These are phyloP conservation scores for Colaptes auratus DNA, from an alignment of 2,113 vertebrate species.

Conservation along the genomic window DNA sequence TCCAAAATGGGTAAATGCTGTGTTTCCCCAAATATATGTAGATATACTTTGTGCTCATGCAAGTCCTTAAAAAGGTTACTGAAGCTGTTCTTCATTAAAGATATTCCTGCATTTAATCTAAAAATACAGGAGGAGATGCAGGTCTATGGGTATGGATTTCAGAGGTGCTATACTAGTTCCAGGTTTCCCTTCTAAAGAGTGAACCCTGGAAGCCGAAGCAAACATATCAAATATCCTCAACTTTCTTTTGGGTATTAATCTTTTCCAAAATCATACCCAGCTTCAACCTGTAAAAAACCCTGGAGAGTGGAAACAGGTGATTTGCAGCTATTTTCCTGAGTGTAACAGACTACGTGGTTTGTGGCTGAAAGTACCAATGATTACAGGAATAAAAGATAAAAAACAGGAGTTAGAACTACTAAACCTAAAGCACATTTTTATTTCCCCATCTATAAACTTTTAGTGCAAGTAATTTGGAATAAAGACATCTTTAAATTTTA, in stretches of 20 bases:
- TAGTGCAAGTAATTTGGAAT: conserved; percentile 38
- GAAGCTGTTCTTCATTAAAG: neutral
- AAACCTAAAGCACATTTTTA: conserved; percentile 29
- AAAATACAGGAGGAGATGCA: neutral
- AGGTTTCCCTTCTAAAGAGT: neutral
- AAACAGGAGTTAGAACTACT: neutral
- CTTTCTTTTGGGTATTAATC: neutral
- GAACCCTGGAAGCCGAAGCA: neutral
- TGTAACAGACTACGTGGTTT: neutral
- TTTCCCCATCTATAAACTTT: conserved; percentile 36
- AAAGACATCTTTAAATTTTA: conserved; percentile 44
- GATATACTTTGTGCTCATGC: neutral
- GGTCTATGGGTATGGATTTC: neutral
- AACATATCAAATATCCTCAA: neutral
- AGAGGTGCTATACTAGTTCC: neutral
- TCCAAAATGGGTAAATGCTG: neutral
- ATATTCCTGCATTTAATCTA: neutral
- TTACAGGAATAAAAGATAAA: conserved; percentile 9
- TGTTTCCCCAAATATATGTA: neutral
- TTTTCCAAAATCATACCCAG: neutral
- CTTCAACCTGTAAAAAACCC: neutral
- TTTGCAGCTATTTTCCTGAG: conserved; percentile 1
- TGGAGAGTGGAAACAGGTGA: neutral
- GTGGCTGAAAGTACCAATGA: conserved; percentile 19
- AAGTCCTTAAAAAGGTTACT: neutral